phyloP scores from a whole-genome alignment of 2,797 vertebrate genomes.

The Tiaroga cobitis region DNA sequence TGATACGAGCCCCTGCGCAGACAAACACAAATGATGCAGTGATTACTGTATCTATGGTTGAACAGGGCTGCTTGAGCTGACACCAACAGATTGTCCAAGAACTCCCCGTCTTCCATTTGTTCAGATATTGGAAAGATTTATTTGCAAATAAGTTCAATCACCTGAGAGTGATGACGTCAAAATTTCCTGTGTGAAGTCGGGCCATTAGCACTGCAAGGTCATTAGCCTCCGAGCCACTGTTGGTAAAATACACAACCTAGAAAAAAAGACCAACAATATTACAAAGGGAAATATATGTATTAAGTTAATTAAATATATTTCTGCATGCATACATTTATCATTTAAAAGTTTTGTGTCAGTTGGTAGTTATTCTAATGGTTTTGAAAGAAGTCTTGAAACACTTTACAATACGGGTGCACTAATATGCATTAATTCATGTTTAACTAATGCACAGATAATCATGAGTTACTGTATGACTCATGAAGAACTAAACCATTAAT shows the following conservation, averaged over 20 bases:
- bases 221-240: constrained; percentile 95
- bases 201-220: constrained; percentile 93
- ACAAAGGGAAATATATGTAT: background rate
- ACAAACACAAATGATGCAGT: constrained; percentile 49
- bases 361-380: background rate
- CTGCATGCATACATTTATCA: background rate
- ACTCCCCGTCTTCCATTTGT: background rate
- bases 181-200: constrained; percentile 84
- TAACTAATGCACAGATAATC: too few relatives aligned
- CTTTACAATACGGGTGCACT: too few relatives aligned
- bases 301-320: too few relatives aligned
- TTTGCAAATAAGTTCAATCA: constrained; percentile 61
- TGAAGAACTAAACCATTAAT: too few relatives aligned
- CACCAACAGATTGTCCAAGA: background rate
- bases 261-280: constrained; percentile 26
- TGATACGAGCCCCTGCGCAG: constrained; percentile 89
- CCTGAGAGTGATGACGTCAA: constrained; percentile 90
- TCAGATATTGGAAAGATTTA: background rate
- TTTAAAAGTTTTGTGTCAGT: background rate
- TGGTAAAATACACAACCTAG: constrained; percentile 90
- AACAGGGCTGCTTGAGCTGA: background rate
- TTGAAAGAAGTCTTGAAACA: too few relatives aligned
- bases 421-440: too few relatives aligned
- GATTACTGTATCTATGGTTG: background rate
- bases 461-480: too few relatives aligned